Evolutionary conservation across 2,797 vertebrate species (phyloP), one percentile per base, ranked within the genome.

Genomic region (Premnoplex brunnescens): DNA sequence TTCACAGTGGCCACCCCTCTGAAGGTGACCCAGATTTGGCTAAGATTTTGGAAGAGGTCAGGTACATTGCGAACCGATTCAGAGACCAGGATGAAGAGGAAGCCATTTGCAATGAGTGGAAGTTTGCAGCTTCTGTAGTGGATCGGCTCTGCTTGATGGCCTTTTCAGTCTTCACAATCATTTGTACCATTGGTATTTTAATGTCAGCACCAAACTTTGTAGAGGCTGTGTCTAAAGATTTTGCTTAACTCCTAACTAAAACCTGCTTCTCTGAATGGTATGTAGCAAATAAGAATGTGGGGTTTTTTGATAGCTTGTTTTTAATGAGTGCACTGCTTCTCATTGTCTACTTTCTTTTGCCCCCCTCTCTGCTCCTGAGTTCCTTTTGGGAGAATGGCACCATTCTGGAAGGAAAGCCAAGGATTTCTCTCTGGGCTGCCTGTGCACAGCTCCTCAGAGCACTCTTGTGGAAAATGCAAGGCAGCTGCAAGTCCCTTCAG

Each of bases 121-220:
- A 99, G 91, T 99, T 99, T 54, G 99, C 99, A 0, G 99, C 99
- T 5, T 98, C 99, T 0, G 99, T 99, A 12, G 99, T 99, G 60
- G 99, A 99, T 97, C 98, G 99, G 69, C 98, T 99, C 67, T 99
- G 99, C 94, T 97, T 99, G 84, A 98, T 99, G 98, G 99, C 99
- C 16, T 99, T 99, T 96, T 99, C 98, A 0, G 94, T 99, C 89
- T 98, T 99, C 95, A 99, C 99, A 26, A 98, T 99, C 96, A 98
- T 99, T 96, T 99, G 99, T 97, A 99, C 99, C 52, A 98, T 99
- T 3, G 98, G 98, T 59, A 99, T 99, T 96, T 98, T 99, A 87
- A 99, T 99, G 99, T 99, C 99, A 0, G 99, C 99, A 2, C 99
- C 99, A 71, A 99, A 99, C 97, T 99, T 99, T 41, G 98, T 98